Conservation (phyloP, 2,113 vertebrate genomes). For the Ciconia maguari region DNA sequence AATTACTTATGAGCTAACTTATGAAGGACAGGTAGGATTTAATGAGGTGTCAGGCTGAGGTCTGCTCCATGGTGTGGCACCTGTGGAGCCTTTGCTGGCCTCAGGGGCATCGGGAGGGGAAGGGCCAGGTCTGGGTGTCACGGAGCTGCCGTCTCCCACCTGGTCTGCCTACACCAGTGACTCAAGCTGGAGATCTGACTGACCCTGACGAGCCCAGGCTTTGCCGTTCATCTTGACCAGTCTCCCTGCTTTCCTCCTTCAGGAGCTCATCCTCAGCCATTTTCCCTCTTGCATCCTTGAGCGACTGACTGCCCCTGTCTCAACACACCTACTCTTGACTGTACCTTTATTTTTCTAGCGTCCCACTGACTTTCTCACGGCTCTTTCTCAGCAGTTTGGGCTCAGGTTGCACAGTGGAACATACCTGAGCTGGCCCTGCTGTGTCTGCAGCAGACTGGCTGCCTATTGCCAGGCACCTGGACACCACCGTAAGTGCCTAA, state of each 20-base stretch:
- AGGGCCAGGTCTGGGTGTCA: background rate
- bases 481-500: background rate
- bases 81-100: background rate
- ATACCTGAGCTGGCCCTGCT: background rate
- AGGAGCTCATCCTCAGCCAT: background rate
- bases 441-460: background rate
- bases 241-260: background rate
- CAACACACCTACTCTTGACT: background rate
- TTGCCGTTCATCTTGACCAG: background rate
- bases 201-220: background rate
- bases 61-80: background rate
- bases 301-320: background rate
- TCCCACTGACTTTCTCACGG: background rate
- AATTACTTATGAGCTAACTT: background rate
- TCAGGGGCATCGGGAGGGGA: background rate
- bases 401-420: background rate
- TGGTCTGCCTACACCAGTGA: background rate
- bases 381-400: background rate
- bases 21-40: background rate
- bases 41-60: background rate
- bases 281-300: background rate
- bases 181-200: fast-evolving
- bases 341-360: background rate
- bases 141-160: background rate
- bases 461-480: no score